Base-by-base conservation (phyloP, 2,888 invertebrate genomes). In the Fragum sueziense region DNA sequence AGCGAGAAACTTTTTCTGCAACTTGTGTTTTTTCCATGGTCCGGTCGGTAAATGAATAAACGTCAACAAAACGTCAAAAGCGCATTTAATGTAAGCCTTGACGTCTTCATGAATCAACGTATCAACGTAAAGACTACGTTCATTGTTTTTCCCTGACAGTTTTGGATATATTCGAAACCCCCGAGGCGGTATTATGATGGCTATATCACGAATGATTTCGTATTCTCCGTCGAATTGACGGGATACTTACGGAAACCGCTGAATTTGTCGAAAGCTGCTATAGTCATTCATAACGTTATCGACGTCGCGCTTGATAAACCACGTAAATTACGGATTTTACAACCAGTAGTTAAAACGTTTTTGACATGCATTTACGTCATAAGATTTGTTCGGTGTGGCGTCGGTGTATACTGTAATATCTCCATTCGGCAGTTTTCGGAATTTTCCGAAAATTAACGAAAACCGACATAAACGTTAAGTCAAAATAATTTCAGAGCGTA, bases 81-180 rank as follows among this genome's bases (percentile, higher is more conserved):
- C 47, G 47, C 47, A 47, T 47, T 47, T 47, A 47, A 47, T n/a
- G 47, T 47, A 57, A 57, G 25, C 14, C 57, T 57, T 57, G 57
- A 57, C 57, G 25, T 57, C 29, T 29, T 57, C 25, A 74, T 51
- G 69, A 59, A 74, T 74, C 57, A 74, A 74, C 20, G 59, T 27
- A 59, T 74, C 74, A 74, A 11, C 47, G 14, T 20, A 20, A 25
- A 47, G 61, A 74, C 69, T 41, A 68, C 47, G 61, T 31, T 61
- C 69, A 74, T 74, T 74, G 74, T 74, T 57, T 74, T 57, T 25
- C 2, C 61, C 9, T 74, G 74, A 74, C 74, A 69, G 61, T 25
- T 61, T 59, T 3, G 61, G 74, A 74, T 57, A 57, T 57, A 29
- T 27, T 27, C 27, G 57, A 57, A 57, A 57, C 57, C 57, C 57